Percentiles rank a stretch among this genome's conserved stretches.
phyloP scores from a whole-genome alignment of 2,888 invertebrate genomes.

The Drosophila demipolita region DNA sequence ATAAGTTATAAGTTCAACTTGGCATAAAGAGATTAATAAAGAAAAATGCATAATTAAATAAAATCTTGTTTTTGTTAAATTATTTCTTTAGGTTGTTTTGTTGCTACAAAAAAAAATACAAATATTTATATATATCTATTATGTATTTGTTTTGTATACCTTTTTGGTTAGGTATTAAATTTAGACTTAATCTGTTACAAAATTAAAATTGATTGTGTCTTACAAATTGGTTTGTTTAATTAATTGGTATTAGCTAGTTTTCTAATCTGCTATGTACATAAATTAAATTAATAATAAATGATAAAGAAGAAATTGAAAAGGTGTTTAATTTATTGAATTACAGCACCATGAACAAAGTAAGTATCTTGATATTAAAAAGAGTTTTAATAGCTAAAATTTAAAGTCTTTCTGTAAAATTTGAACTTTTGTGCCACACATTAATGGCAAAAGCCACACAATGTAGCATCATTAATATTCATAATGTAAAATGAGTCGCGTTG shows the following conservation, averaged over 20 bases:
- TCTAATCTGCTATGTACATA: not conserved
- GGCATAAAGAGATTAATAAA: not conserved
- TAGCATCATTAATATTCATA: conserved; percentile 72
- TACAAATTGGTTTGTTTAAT: too few species aligned
- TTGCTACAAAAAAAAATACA: not conserved
- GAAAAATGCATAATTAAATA: not conserved
- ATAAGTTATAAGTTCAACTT: not conserved
- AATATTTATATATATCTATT: not conserved
- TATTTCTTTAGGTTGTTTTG: not conserved
- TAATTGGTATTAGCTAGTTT: not conserved
- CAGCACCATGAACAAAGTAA: not conserved
- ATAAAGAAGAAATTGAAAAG: not conserved
- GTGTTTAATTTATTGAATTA: not conserved
- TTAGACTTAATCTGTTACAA: not conserved
- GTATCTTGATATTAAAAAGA: not conserved
- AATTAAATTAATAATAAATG: not conserved
- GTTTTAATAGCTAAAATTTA: not conserved
- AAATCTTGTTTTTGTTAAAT: not conserved
- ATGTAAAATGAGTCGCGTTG: conserved; percentile 13
- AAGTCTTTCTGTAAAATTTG: not conserved
- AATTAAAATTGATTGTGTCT: too few species aligned
- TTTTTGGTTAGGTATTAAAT: not conserved
- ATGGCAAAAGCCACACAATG: conserved; percentile 50
- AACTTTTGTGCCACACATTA: conserved; percentile 15
- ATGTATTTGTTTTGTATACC: not conserved